Evolutionary conservation across 1,140 invertebrate genomes (phyloP).

Genomic region (Gryon sp.): DNA sequence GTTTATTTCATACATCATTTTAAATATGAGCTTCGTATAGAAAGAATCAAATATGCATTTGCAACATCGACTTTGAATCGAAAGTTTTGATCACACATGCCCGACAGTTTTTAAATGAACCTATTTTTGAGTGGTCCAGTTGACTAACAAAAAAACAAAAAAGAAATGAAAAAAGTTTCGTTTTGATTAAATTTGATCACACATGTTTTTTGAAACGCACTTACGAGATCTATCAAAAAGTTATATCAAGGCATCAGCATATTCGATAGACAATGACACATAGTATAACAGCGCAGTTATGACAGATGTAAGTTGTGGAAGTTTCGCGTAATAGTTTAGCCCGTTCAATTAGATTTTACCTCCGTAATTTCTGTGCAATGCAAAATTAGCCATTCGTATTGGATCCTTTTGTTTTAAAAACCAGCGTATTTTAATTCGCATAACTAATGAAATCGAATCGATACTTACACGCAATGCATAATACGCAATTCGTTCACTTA

Average conservation of each 20-base stretch:
- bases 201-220: conserved; percentile 3
- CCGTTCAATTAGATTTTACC: too few species aligned
- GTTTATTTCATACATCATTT: conserved; percentile 42
- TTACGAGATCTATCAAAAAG: conserved; percentile 13
- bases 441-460: conserved; percentile 47
- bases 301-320: conserved; percentile 29
- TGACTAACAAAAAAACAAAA: too few species aligned
- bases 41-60: conserved; percentile 35
- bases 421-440: conserved; percentile 36
- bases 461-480: conserved; percentile 23
- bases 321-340: neutral
- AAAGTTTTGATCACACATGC: conserved; percentile 41
- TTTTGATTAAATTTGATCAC: conserved; percentile 39
- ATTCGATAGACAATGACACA: conserved; percentile 3
- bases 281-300: conserved; percentile 7
- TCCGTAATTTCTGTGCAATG: too few species aligned
- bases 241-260: conserved; percentile 24
- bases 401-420: neutral
- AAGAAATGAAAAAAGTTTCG: conserved; percentile 17
- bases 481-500: conserved; percentile 60
- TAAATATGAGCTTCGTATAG: conserved; percentile 35
- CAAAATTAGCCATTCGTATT: conserved; percentile 2
- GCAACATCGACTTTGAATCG: conserved; percentile 24
- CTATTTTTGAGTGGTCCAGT: conserved; percentile 25
- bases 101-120: conserved; percentile 46